Evolutionary conservation across 2,113 vertebrate genomes (phyloP), one percentile per base, ranked within the genome.

Genomic region (Drymodes brunneopygia): DNA sequence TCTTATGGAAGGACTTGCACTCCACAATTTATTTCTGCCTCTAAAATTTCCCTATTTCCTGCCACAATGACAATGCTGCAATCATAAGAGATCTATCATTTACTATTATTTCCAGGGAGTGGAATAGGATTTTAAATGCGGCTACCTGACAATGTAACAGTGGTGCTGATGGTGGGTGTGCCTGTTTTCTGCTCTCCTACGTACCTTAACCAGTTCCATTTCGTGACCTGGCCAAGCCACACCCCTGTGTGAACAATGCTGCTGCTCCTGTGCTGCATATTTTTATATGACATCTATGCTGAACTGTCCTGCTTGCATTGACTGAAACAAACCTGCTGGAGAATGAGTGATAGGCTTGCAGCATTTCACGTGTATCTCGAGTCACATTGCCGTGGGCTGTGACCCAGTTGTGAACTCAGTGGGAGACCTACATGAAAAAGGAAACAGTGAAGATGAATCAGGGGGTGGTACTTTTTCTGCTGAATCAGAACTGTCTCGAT

Each of bases 211-310:
- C 69, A 47, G 88, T 83, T 85, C 64, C 83, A 80, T 82, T 66
- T 35, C 1, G 0, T 94, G 83, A 90, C 58, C 69, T 40, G 54
- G 56, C 40, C 31, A 75, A 51, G 93, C 66, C 77, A 78, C 90
- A 71, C 62, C 82, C 70, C 60, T 69, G 5, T 19, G 54, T 81
- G 70, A 96, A 35, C 65, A 96, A 94, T 70, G 81, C 86, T 97
- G 90, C 69, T 91, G 56, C 81, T 90, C 62, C 66, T 87, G 58
- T 33, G 38, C 61, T 92, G 89, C 35, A 24, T 88, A 80, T 81
- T 92, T 94, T 91, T 58, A 35, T 18, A 28, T 81, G 67, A 90
- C 57, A 64, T 58, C 57, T 47, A 5, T 67, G 36, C 57, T 81
- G 60, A 80, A 89, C 65, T 57, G 40, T 65, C 54, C 35, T 57